phyloP scores from a whole-genome alignment of 2,113 vertebrate genomes.

The Myotis brandtii region DNA sequence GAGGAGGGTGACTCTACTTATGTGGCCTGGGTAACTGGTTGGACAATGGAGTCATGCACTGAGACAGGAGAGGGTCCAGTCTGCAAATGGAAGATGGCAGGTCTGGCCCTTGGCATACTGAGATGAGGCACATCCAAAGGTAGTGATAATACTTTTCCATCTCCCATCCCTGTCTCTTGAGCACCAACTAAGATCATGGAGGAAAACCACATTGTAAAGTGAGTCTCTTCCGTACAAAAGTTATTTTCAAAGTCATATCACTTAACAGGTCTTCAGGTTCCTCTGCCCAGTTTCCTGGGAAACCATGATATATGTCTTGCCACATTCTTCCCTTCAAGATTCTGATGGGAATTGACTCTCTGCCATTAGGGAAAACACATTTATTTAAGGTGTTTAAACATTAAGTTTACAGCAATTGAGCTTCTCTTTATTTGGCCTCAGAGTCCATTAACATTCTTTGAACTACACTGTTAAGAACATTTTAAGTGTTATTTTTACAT shows the following conservation, averaged over 20 bases:
- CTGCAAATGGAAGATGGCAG: not conserved
- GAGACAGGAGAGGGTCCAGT: too few species aligned
- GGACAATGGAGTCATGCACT: fast-evolving
- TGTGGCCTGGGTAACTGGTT: not conserved
- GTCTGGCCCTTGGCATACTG: not conserved
- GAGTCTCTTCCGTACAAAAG: not conserved
- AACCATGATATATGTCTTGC: not conserved
- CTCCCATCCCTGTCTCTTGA: not conserved
- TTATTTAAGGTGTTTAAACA: constrained; percentile 69
- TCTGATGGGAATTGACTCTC: not conserved
- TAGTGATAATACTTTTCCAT: too few species aligned
- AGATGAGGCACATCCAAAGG: not conserved
- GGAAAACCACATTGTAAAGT: not conserved
- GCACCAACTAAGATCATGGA: not conserved
- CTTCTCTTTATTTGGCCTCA: constrained; percentile 55
- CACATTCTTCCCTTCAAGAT: constrained; percentile 13
- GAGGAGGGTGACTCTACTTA: fast-evolving
- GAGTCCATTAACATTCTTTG: constrained; percentile 55
- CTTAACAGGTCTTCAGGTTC: not conserved
- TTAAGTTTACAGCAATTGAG: constrained; percentile 48
- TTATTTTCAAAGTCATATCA: not conserved
- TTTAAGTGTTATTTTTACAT: constrained; percentile 62
- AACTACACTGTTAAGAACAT: constrained; percentile 41
- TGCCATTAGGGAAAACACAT: not conserved
- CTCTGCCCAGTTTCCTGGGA: not conserved